These are phyloP conservation scores for Spodoptera picta DNA, from an alignment of 2,888 invertebrate genomes.

Conservation along the genomic window DNA sequence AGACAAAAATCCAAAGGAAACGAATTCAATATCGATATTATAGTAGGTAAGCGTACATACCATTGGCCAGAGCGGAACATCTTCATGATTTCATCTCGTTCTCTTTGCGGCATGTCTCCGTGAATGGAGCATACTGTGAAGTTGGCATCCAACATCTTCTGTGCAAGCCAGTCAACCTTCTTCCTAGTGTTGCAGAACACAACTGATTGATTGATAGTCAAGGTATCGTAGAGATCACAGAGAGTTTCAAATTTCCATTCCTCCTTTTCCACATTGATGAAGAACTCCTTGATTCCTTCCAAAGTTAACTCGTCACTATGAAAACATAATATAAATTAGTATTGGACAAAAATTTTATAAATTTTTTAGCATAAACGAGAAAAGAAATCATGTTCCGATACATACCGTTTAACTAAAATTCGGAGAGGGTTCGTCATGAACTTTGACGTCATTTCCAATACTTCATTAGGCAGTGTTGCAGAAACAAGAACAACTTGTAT, in stretches of 20 bases:
- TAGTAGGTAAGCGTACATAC: conserved; percentile 70
- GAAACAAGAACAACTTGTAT: conserved; percentile 99
- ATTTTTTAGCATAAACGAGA: too few species aligned
- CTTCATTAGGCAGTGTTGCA: conserved; percentile 99
- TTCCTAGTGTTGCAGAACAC: conserved; percentile 99
- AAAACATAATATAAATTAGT: too few species aligned
- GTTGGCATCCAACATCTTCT: conserved; percentile 99
- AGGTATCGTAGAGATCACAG: conserved; percentile 99
- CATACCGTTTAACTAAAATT: conserved; percentile 98
- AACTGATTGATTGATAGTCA: conserved; percentile 99
- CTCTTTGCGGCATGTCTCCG: conserved; percentile 99
- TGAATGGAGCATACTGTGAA: conserved; percentile 99
- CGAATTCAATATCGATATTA: too few species aligned
- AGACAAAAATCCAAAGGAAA: too few species aligned
- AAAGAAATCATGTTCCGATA: conserved; percentile 4
- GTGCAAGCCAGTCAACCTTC: conserved; percentile 99
- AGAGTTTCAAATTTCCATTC: conserved; percentile 99
- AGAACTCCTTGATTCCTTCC: conserved; percentile 99
- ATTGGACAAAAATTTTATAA: too few species aligned
- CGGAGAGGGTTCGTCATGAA: conserved; percentile 99
- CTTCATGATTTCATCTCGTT: conserved; percentile 99
- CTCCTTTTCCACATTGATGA: conserved; percentile 99
- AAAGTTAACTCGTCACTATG: conserved; percentile 98
- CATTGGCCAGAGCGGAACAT: conserved; percentile 98
- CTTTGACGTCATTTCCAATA: conserved; percentile 99